These are phyloP conservation scores for Papilio aristodemus DNA, from an alignment of 1,140 invertebrate species.

Conservation along the genomic window DNA sequence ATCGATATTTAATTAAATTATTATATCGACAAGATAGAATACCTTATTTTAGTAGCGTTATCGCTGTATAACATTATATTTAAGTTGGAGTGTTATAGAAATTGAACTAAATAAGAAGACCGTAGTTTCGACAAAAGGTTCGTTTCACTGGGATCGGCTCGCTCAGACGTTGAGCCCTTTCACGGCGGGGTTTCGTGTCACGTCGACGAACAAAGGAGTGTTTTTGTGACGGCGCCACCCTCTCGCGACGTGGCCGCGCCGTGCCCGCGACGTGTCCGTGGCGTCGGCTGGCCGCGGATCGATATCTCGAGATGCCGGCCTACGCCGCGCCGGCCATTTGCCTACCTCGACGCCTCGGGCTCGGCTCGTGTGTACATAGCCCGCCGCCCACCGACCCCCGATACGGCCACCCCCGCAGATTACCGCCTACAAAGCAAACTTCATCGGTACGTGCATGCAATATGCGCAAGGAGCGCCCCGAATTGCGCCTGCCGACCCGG, in stretches of 20 bases:
- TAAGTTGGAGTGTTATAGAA: not conserved
- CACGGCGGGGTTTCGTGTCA: slow-evolving; percentile 41
- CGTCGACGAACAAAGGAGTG: slow-evolving; percentile 71
- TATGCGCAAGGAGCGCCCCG: slow-evolving; percentile 76
- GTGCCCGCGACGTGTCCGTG: slow-evolving; percentile 62
- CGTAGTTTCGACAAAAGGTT: slow-evolving; percentile 26
- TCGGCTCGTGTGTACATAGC: slow-evolving; percentile 78
- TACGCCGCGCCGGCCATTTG: slow-evolving; percentile 76
- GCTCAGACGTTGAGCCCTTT: slow-evolving; percentile 25
- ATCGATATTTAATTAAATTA: slow-evolving; percentile 47
- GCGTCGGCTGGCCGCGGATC: slow-evolving; percentile 68
- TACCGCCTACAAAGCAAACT: slow-evolving; percentile 80
- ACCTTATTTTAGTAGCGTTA: slow-evolving; percentile 16
- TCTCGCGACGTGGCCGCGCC: slow-evolving; percentile 63
- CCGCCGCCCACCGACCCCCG: slow-evolving; percentile 68
- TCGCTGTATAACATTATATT: not conserved
- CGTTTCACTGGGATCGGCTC: slow-evolving; percentile 36
- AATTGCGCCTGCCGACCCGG: slow-evolving; percentile 65
- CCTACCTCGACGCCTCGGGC: slow-evolving; percentile 77
- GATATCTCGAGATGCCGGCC: slow-evolving; percentile 77
- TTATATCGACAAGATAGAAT: slow-evolving; percentile 38
- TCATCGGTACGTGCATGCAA: slow-evolving; percentile 79
- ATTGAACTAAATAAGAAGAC: not conserved
- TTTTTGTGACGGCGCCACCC: slow-evolving; percentile 71
- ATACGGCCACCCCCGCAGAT: slow-evolving; percentile 77